A percentile compares a stretch with the other conserved stretches of the same genome.
Conservation (phyloP, 2,888 invertebrate genomes). For the Pollenia labialis region DNA sequence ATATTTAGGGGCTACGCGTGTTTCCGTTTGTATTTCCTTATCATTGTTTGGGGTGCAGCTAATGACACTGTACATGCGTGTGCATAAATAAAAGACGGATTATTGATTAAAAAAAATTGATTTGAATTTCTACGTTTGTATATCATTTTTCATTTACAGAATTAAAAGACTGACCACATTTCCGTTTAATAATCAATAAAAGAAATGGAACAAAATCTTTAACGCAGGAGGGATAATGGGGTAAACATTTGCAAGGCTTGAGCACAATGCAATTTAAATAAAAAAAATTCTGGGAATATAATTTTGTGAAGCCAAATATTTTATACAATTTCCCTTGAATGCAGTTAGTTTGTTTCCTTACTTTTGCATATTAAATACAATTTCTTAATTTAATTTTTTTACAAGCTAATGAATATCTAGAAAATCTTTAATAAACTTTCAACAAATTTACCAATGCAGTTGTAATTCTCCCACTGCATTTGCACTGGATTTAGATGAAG, state of each 20-base stretch:
- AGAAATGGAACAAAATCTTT: not conserved
- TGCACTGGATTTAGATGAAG: slow-evolving; percentile 8
- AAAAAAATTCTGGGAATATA: not conserved
- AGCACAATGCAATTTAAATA: not conserved
- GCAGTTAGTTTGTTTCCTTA: not conserved
- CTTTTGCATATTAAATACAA: slow-evolving; percentile 13
- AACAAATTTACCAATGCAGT: not conserved
- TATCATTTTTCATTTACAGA: not conserved
- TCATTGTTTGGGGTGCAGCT: slow-evolving; percentile 27
- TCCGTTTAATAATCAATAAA: slow-evolving; percentile 49
- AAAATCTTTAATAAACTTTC: not conserved
- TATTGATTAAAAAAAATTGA: slow-evolving; percentile 44
- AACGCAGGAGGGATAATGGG: too few species aligned
- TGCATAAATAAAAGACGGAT: not conserved
- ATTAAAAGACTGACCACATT: slow-evolving; percentile 49
- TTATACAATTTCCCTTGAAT: not conserved
- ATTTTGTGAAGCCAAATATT: not conserved
- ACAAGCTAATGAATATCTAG: slow-evolving; percentile 7
- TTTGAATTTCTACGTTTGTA: slow-evolving; percentile 29
- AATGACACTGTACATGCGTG: not conserved
- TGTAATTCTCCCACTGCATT: not conserved
- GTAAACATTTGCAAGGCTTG: not conserved
- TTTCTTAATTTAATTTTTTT: slow-evolving; percentile 15
- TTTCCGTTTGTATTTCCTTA: slow-evolving; percentile 70
- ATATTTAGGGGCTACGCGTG: slow-evolving; percentile 50